These are phyloP conservation scores for Chelidonichthys spinosus DNA, from an alignment of 2,797 vertebrate genomes.

Conservation along the genomic window DNA sequence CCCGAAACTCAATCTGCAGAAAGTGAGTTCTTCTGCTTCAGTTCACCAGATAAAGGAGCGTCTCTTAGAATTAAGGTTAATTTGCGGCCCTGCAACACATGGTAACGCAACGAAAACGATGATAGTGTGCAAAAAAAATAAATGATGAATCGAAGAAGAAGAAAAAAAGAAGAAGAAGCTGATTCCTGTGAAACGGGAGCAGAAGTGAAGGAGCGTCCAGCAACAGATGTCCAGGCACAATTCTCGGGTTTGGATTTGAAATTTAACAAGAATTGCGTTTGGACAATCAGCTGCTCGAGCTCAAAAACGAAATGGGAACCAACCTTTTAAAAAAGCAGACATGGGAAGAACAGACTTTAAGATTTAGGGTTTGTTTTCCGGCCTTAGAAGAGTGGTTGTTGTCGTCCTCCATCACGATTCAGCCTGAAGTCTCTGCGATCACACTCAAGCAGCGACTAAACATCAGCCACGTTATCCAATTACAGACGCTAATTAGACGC, in stretches of 20 bases:
- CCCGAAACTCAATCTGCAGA: background rate
- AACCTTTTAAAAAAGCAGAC: background rate
- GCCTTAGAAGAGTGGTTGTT: no score
- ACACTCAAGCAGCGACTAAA: background rate
- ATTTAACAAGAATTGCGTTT: slow-evolving; percentile 95
- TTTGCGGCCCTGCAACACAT: background rate
- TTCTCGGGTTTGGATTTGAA: slow-evolving; percentile 91
- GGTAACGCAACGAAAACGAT: background rate
- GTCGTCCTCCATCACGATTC: background rate
- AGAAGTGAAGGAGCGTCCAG: slow-evolving; percentile 85
- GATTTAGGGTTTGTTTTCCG: background rate
- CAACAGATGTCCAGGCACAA: slow-evolving; percentile 99
- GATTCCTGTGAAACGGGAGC: background rate
- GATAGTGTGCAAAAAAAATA: background rate
- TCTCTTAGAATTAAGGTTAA: slow-evolving; percentile 6
- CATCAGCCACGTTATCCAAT: slow-evolving; percentile 47
- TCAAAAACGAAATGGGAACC: slow-evolving; percentile 18
- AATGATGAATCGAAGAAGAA: background rate
- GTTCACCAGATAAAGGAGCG: background rate
- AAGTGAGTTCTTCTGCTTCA: slow-evolving; percentile 1
- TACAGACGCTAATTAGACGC: slow-evolving; percentile 44
- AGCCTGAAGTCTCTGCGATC: background rate
- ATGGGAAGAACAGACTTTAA: background rate
- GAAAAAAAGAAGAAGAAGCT: background rate
- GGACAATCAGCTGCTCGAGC: slow-evolving; percentile 90